phyloP scores from a whole-genome alignment of 2,797 vertebrate genomes.

The Argyrosomus regius region DNA sequence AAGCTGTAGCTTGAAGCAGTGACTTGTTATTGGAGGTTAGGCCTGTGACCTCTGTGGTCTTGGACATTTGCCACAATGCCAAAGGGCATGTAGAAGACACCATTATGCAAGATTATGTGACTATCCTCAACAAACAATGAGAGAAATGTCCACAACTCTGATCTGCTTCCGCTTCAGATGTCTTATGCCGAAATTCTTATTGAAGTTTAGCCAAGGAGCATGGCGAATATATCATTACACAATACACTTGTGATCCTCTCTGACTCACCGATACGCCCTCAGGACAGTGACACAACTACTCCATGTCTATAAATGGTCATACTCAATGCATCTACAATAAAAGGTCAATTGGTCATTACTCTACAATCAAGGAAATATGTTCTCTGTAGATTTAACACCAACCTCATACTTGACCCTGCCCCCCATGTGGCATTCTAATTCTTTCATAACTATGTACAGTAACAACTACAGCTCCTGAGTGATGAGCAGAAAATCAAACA shows the following conservation, averaged over 20 bases:
- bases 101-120: slow-evolving; percentile 9
- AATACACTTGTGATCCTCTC: too few relatives aligned
- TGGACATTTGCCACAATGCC: slow-evolving; percentile 10
- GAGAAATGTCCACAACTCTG: slow-evolving; percentile 20
- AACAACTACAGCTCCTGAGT: neutral
- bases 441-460: neutral
- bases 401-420: too few relatives aligned
- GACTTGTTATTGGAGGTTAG: neutral
- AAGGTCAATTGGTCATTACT: too few relatives aligned
- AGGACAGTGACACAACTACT: too few relatives aligned
- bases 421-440: too few relatives aligned
- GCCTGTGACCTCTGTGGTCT: neutral
- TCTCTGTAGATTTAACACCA: too few relatives aligned
- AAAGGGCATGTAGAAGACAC: neutral
- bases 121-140: slow-evolving; percentile 11
- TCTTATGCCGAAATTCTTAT: too few relatives aligned
- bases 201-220: too few relatives aligned
- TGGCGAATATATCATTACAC: too few relatives aligned
- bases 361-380: too few relatives aligned
- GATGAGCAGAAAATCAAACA: neutral
- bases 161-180: slow-evolving; percentile 2
- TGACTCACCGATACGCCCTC: neutral
- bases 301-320: too few relatives aligned
- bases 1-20: neutral
- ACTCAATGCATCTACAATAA: too few relatives aligned